Evolutionary conservation across 1,140 invertebrate genomes (phyloP), one percentile per base, ranked within the genome.

Genomic region (Helicoverpa armigera): DNA sequence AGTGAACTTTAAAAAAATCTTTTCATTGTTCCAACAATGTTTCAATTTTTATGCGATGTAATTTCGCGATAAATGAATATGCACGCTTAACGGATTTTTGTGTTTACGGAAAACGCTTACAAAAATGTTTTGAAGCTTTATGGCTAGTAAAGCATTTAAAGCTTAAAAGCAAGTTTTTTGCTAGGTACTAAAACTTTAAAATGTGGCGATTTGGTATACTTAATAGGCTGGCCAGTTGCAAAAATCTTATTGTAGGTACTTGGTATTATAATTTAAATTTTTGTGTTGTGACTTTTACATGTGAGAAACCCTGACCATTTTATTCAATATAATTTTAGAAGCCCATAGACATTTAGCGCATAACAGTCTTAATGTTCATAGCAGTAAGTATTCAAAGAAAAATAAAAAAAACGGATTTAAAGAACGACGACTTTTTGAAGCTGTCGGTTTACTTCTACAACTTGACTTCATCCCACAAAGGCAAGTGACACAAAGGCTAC

Each of bases 1-100:
- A 85, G 82, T 87, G 81, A 86, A 86, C 86, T 87, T 86, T 83
- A 74, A 85, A 87, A 82, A 58, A 85, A 81, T 84, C 83, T 88
- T 86, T 87, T 87, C 83, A 83, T 61, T 81, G 79, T 73, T 31
- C 77, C 79, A 83, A 85, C 82, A 80, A 69, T 81, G 73, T 81
- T 83, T 81, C 51, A 80, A 84, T 85, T 87, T 86, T 82, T 78
- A 78, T 78, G 60, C 48, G 50, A 67, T 54, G 63, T 78, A 75
- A 75, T 75, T 75, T 75, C 35, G 43, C 31, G 73, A 61, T 75
- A 60, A 35, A 75, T 75, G 51, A 75, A 75, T 63, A 18, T 61
- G 73, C 50, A 13, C 73, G 48, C 61, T 75, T 75, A 61, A 56
- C n/a, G 14, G 48, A 16, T 56, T 61, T 58, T 50, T 75, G 43